Evolutionary conservation across 2,888 invertebrate species (phyloP), one percentile per base, ranked within the genome.

Genomic region (Epistrophe eligans): DNA sequence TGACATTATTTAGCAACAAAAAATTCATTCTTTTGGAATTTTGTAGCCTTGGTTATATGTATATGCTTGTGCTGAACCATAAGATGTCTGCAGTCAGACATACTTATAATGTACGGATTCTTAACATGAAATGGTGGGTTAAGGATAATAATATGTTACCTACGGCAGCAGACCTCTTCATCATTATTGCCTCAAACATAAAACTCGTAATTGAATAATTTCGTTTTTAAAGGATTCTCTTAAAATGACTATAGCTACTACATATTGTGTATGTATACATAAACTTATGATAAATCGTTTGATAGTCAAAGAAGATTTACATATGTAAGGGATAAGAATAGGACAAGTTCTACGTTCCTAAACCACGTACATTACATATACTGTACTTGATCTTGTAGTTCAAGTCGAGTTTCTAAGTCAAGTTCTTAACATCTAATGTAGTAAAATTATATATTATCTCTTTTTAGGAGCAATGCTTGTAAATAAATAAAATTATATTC

Each of bases 171-270:
- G 40, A 76, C 84, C 64, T 84, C 74, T 71, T 76, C 76, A 76
- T 76, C 76, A 76, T 84, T 79, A 74, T 74, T 79, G n/a, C 74
- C 76, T 76, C 79, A 76, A 66, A 70, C 84, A 79, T 79, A 84
- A 79, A 84, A 62, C 84, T 64, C 55, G 76, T 84, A 76, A 84
- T 84, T 74, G 74, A 79, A 79, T 84, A 76, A 84, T 79, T 76
- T 76, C 43, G 64, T 79, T 84, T 83, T 76, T 64, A 19, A 79
- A 79, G 71, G 40, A 19, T 71, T 10, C 17, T 0, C 10, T 7
- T n/a, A 45, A 24, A 24, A 24, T 24, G 24, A 3, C 24, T 24
- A 24, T 24, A n/a, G n/a, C n/a, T n/a, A n/a, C n/a, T n/a, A n/a
- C n/a, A n/a, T n/a, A n/a, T n/a, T n/a, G n/a, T n/a, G n/a, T n/a